These are phyloP conservation scores for Sesia bembeciformis DNA, from an alignment of 2,888 invertebrate species.

Conservation along the genomic window DNA sequence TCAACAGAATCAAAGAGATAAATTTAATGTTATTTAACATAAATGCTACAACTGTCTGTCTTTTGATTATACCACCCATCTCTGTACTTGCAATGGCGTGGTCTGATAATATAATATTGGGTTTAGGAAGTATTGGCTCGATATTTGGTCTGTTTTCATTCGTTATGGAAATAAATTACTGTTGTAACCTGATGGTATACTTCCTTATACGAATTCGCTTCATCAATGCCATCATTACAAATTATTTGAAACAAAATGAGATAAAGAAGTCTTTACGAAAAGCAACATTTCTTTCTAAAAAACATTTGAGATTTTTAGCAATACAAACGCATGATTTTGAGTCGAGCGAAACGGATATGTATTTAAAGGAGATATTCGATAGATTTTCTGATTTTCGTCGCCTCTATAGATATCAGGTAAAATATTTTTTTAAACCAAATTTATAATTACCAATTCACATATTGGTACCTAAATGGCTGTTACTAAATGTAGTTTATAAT, in stretches of 20 bases:
- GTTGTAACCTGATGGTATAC: background rate
- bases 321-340: constrained; percentile 1
- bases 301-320: background rate
- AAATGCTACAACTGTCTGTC: background rate
- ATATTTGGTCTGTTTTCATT: background rate
- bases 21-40: background rate
- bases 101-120: background rate
- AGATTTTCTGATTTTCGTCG: constrained; percentile 16
- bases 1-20: background rate
- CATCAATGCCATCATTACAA: background rate
- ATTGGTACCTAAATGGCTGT: background rate
- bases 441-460: background rate
- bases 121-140: background rate
- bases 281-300: background rate
- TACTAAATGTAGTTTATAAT: background rate
- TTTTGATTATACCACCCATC: background rate
- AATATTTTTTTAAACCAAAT: background rate
- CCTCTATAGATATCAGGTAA: constrained; percentile 19
- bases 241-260: background rate
- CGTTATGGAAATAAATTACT: background rate
- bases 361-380: constrained; percentile 19
- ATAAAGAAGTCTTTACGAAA: background rate
- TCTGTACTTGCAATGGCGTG: background rate
- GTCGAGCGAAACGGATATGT: constrained; percentile 15
- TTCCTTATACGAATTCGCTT: background rate